Percentiles rank a stretch among this genome's conserved stretches.
phyloP scores from a whole-genome alignment of 1,140 invertebrate species.

The Drosophila parabipectinata region DNA sequence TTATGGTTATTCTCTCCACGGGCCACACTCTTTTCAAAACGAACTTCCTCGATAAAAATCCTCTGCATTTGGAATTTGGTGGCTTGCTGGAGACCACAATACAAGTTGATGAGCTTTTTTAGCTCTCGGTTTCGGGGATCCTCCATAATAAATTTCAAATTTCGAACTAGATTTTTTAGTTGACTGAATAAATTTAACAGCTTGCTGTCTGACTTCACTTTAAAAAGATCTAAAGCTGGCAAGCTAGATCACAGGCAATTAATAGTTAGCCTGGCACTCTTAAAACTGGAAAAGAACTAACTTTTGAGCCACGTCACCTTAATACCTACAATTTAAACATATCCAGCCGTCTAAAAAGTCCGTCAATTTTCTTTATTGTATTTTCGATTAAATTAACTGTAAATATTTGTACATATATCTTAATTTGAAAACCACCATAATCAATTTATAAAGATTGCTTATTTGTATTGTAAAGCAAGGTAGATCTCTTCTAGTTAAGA shows the following conservation, averaged over 20 bases:
- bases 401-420: too few relatives aligned
- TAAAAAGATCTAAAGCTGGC: neutral
- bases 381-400: too few relatives aligned
- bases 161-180: neutral
- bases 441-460: too few relatives aligned
- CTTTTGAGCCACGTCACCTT: slow-evolving; percentile 12
- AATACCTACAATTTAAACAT: too few relatives aligned
- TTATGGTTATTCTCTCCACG: neutral
- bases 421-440: too few relatives aligned
- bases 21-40: neutral
- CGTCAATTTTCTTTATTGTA: too few relatives aligned
- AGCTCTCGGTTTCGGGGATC: neutral
- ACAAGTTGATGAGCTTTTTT: neutral
- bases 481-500: too few relatives aligned
- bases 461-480: too few relatives aligned
- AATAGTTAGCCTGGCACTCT: neutral
- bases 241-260: slow-evolving; percentile 17
- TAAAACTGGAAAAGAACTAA: slow-evolving; percentile 28
- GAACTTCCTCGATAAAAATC: neutral
- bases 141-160: neutral
- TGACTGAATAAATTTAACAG: neutral
- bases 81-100: neutral
- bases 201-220: neutral
- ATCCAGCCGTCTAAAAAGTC: too few relatives aligned
- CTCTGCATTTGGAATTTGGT: neutral